Base-by-base conservation (phyloP, 2,888 invertebrate species). In the Acrobasis repandana region DNA sequence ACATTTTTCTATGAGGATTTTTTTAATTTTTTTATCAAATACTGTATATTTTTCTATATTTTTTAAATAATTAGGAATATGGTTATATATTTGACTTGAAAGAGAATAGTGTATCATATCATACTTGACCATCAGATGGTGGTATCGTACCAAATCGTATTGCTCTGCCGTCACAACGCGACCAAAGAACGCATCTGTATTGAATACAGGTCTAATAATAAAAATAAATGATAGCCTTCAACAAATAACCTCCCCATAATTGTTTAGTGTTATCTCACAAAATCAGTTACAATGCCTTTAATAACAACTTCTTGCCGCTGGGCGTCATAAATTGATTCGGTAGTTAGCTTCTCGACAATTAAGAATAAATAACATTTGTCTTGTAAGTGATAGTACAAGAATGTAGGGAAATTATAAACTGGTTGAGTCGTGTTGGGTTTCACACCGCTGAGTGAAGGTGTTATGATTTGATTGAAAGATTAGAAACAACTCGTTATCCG, bases 391-490 rank as follows among this genome's bases (percentile, higher is more conserved):
- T 62, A 62, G 62, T 38, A 56, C 52, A 56, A n/a, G 61, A 62
- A 62, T 57, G 20, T 60, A 36, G 59, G 58, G 60, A 50, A 59
- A 66, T 70, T 65, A 62, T 36, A 60, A 62, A 38, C 48, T 61
- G 64, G 66, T 66, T 65, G 46, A 54, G 54, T 18, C 16, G 16
- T 59, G 36, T 49, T 58, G 18, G 38, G 38, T 18, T 38, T 58
- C 38, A 54, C 54, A 38, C 54, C 20, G n/a, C 6, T 10, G 20
- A 11, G 20, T 15, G 5, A 36, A 16, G 16, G 36, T 18, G 38
- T 20, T 8, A 20, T 8, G n/a, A 1, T 54, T 54, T 43, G 54
- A 38, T 54, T 54, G 54, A 54, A 54, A 38, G 54, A 54, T 54
- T 54, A 52, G n/a, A 2, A 14, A 51, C 15, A 34, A 34, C n/a